Base-by-base conservation (phyloP, 2,113 vertebrate genomes). In the Myrmophylax atrothorax region DNA sequence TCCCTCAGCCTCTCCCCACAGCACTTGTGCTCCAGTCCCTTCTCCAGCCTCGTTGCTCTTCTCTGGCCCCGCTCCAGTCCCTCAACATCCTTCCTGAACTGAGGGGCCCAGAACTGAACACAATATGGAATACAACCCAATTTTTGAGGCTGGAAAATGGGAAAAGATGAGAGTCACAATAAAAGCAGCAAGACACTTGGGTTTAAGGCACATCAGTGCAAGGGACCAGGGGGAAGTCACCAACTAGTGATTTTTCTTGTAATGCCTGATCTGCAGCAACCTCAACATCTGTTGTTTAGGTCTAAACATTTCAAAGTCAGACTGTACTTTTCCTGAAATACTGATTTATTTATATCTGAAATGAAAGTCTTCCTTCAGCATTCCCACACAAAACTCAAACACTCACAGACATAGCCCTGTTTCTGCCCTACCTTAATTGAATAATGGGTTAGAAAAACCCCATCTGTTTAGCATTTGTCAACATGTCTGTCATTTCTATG, bases 271-370 rank as follows among this genome's bases (percentile, higher is more conserved):
- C 53, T 84, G 66, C 77, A 87, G 35, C 38, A 96, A 49, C 55
- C 22, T 84, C 35, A 23, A n/a, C 47, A 56, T 70, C 66, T 95
- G 87, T 60, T 85, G 60, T 91, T 94, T 85, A 50, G 52, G 33
- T 70, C 74, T 72, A 87, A 94, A 87, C 47, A 75, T 38, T 87
- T 64, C 33, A 19, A 76, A 87, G 22, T 52, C 58, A 85, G 58
- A n/a, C 18, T 75, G 3, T 67, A 55, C 38, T 52, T 89, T 68
- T 85, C 56, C 52, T 68, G 38, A 93, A 91, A 78, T 63, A 49
- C 8, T 18, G 38, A 76, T 85, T 73, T 60, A 79, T 92, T 94
- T 91, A 17, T 50, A 37, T 81, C 86, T 84, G 40, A 63, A 74
- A 79, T 44, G 0, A 69, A 68, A 40, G 14, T 47, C 14, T 87